These are phyloP conservation scores for Heliconius hewitsoni DNA, from an alignment of 1,140 invertebrate genomes.

Conservation along the genomic window DNA sequence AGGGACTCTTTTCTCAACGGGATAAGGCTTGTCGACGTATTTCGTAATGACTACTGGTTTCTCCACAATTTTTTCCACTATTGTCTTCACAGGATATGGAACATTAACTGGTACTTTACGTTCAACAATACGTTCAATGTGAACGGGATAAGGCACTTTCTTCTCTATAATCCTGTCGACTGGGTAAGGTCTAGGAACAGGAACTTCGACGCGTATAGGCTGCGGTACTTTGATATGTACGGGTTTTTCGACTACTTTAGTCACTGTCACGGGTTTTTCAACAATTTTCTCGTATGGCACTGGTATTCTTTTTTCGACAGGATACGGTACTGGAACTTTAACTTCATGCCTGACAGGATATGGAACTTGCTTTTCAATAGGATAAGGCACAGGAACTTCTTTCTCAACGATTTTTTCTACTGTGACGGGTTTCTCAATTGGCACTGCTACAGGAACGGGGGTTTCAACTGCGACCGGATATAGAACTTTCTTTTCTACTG, in stretches of 20 bases:
- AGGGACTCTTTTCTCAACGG: slow-evolving; percentile 74
- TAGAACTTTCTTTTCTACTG: slow-evolving; percentile 67
- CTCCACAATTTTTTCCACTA: slow-evolving; percentile 79
- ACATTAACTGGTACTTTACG: slow-evolving; percentile 78
- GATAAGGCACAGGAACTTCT: slow-evolving; percentile 70
- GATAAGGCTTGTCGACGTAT: slow-evolving; percentile 78
- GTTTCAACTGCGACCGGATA: slow-evolving; percentile 74
- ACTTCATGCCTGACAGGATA: slow-evolving; percentile 71
- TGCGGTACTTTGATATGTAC: slow-evolving; percentile 78
- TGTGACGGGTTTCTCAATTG: slow-evolving; percentile 74
- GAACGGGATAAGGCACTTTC: slow-evolving; percentile 80
- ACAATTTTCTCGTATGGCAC: slow-evolving; percentile 81
- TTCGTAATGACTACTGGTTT: slow-evolving; percentile 79
- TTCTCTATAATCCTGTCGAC: slow-evolving; percentile 82
- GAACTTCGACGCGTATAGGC: slow-evolving; percentile 75
- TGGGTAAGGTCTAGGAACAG: slow-evolving; percentile 70
- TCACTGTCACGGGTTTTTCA: slow-evolving; percentile 82
- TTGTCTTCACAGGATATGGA: slow-evolving; percentile 80
- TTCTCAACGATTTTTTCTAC: slow-evolving; percentile 67
- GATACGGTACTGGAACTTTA: slow-evolving; percentile 69
- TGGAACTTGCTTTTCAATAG: slow-evolving; percentile 70
- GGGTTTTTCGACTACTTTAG: slow-evolving; percentile 80
- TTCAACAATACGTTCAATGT: slow-evolving; percentile 80
- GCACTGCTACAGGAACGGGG: slow-evolving; percentile 74
- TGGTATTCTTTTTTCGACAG: slow-evolving; percentile 70